Evolutionary conservation across 2,113 vertebrate species (phyloP).

Genomic region (Paralichthys olivaceus): DNA sequence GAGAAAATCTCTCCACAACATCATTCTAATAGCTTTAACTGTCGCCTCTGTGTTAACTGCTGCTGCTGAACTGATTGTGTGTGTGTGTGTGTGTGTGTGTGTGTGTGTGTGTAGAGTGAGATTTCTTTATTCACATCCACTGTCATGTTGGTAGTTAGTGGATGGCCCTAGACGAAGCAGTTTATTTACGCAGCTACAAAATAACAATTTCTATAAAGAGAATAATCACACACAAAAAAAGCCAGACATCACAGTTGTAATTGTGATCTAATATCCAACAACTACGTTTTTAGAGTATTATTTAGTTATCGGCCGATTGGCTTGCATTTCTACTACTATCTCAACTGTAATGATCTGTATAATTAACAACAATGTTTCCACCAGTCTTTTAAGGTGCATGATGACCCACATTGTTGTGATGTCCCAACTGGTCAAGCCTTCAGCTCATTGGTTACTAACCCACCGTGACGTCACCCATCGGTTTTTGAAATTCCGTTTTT

Average conservation of each 20-base stretch:
- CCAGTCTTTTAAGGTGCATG: too few relatives aligned
- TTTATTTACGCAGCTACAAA: background rate
- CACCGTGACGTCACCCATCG: too few relatives aligned
- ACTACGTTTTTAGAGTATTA: background rate
- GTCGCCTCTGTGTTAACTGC: conserved; percentile 37
- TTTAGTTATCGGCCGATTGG: background rate
- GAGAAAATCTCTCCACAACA: conserved; percentile 49
- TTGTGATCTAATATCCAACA: background rate
- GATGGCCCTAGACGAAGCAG: conserved; percentile 3
- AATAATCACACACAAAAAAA: background rate
- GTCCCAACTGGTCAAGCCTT: too few relatives aligned
- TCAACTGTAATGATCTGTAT: background rate
- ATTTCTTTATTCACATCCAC: conserved; percentile 1
- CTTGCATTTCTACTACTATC: background rate
- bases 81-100: too few relatives aligned
- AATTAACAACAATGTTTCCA: too few relatives aligned
- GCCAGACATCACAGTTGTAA: background rate
- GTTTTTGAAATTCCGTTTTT: too few relatives aligned
- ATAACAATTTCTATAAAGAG: background rate
- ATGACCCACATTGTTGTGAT: too few relatives aligned
- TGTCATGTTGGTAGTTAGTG: background rate
- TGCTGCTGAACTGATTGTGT: conserved; percentile 20
- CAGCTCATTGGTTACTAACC: too few relatives aligned
- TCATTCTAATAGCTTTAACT: conserved; percentile 48
- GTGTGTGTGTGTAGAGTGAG: background rate